Base-by-base conservation (phyloP, 2,888 invertebrate species). In the Brassicogethes aeneus region DNA sequence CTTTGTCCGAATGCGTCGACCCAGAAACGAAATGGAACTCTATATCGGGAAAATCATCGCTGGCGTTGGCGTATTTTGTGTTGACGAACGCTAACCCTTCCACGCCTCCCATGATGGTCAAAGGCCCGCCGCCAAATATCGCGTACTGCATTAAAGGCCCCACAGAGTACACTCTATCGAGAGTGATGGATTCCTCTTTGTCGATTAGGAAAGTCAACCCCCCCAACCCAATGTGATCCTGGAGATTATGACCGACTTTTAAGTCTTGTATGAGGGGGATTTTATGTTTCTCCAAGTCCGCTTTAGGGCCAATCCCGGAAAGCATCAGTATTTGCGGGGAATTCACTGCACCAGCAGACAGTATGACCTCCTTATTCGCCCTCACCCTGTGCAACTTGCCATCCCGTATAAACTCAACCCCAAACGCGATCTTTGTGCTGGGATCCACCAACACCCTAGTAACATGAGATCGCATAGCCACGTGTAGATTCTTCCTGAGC, bases 241-340 rank as follows among this genome's bases (percentile, higher is more conserved):
- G 92, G 17, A 93, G 72, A 62, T 92, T 93, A 45, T 82, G 73
- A 0, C 93, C 93, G 0, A 93, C 92, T 52, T 78, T 78, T 1
- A 89, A 68, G 60, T 92, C 85, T 59, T 86, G 82, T 37, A 91
- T 77, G 0, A 89, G 70, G 0, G 88, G 87, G 51, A 92, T 89
- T 38, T 79, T 74, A 52, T 81, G 79, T 53, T 82, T 78, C n/a
- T 72, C 68, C 41, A 90, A 59, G 54, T 89, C 82, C 14, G 78
- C 77, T 37, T 76, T 72, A 0, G 86, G 86, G 0, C 89, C 89
- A 8, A 95, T 76, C 0, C 95, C 97, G 5, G 92, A 92, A 1
- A 97, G 66, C 91, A 96, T 91, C 30, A 97, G 67, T 2, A 97
- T 60, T 61, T 99, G 96, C 0, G 97, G 92, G 0, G 94, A 87